These are phyloP conservation scores for Alectoris magna DNA, from an alignment of 2,797 vertebrate genomes.

Conservation along the genomic window DNA sequence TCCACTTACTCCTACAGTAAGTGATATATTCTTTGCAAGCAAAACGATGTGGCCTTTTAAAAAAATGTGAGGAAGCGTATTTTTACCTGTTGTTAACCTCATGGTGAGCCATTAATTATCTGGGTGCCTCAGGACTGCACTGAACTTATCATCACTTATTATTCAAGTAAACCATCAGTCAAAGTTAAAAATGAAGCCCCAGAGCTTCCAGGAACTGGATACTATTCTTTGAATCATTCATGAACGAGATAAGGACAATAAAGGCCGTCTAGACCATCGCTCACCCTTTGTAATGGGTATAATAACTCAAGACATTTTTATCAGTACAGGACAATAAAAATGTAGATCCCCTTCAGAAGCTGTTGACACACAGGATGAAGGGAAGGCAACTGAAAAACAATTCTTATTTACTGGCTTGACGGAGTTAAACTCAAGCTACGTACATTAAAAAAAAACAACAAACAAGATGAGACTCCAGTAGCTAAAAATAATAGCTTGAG, in stretches of 20 bases:
- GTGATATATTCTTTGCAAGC: not conserved
- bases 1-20: not conserved
- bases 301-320: not conserved
- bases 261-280: not conserved
- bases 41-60: not conserved
- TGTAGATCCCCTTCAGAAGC: not conserved
- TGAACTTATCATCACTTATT: constrained; percentile 13
- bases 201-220: constrained; percentile 48
- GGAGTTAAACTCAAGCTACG: not conserved
- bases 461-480: not conserved
- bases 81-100: not conserved
- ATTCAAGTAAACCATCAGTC: constrained; percentile 42
- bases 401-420: not conserved
- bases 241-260: not conserved
- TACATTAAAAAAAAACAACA: no score
- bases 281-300: not conserved
- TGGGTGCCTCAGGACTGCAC: not conserved
- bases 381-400: not conserved
- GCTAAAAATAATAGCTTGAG: not conserved
- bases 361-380: not conserved
- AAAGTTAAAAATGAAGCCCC: not conserved
- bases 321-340: not conserved
- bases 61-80: not conserved
- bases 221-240: constrained; percentile 19
- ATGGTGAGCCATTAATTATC: constrained; percentile 16